phyloP scores from a whole-genome alignment of 1,140 invertebrate genomes.

The Lepidurus apus region DNA sequence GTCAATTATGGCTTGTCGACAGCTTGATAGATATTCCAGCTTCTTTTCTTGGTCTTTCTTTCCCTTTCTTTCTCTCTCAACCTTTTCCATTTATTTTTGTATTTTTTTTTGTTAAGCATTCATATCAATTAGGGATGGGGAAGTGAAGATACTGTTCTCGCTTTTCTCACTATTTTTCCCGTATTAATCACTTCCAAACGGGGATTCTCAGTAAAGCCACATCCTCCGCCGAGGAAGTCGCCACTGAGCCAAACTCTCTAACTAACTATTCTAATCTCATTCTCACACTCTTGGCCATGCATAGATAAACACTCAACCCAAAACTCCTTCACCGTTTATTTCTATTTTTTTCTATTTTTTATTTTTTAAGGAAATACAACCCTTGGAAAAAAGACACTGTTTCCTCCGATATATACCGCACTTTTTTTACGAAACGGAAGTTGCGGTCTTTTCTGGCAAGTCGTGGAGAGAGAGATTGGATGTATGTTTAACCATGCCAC shows the following conservation, averaged over 20 bases:
- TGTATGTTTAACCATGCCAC: neutral
- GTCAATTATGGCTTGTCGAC: constrained; percentile 7
- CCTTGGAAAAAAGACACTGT: neutral
- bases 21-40: neutral
- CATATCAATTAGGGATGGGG: neutral
- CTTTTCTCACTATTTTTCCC: neutral
- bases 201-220: neutral
- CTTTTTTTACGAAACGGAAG: neutral
- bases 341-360: neutral
- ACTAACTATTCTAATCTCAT: constrained; percentile 17
- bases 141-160: neutral
- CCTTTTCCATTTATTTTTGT: neutral
- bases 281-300: constrained; percentile 20
- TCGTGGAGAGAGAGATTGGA: neutral
- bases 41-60: neutral
- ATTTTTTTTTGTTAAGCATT: neutral
- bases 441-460: constrained; percentile 1
- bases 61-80: neutral
- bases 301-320: neutral
- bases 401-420: neutral
- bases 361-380: neutral
- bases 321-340: neutral
- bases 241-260: neutral
- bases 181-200: neutral
- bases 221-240: neutral